Conservation (phyloP, 2,113 vertebrate species). For the Silurus glanis region DNA sequence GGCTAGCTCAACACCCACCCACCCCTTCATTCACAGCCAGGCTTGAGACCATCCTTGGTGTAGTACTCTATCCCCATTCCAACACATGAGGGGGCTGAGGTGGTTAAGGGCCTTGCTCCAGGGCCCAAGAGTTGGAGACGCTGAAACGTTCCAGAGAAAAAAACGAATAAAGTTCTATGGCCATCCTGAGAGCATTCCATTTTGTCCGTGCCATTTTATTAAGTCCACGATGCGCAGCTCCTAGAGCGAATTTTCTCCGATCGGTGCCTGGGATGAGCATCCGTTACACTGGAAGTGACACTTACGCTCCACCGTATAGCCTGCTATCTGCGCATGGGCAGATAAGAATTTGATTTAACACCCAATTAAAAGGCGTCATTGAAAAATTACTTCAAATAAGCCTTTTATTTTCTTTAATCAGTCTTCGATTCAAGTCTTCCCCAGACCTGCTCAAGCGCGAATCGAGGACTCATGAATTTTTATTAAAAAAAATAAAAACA, state of each 20-base stretch:
- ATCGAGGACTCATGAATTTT: slow-evolving; percentile 87
- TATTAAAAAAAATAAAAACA: slow-evolving; percentile 89
- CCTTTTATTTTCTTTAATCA: slow-evolving; percentile 95
- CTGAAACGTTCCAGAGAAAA: too few relatives aligned
- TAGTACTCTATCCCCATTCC: too few relatives aligned
- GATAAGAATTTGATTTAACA: slow-evolving; percentile 99
- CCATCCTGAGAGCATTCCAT: not conserved
- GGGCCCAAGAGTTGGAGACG: too few relatives aligned
- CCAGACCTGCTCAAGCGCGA: slow-evolving; percentile 82
- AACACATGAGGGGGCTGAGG: too few relatives aligned
- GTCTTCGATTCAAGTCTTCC: slow-evolving; percentile 90
- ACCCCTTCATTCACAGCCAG: too few relatives aligned
- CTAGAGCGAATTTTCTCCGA: not conserved
- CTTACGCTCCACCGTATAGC: slow-evolving; percentile 83
- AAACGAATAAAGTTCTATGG: too few relatives aligned
- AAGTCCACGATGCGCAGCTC: not conserved
- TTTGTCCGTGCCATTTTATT: not conserved
- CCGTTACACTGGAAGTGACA: slow-evolving; percentile 81
- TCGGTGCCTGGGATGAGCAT: slow-evolving; percentile 81
- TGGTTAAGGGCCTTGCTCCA: too few relatives aligned
- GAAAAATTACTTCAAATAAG: slow-evolving; percentile 99
- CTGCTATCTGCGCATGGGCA: slow-evolving; percentile 92
- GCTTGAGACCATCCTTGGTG: too few relatives aligned
- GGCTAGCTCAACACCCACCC: too few relatives aligned
- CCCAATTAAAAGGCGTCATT: slow-evolving; percentile 99